phyloP scores from a whole-genome alignment of 2,888 invertebrate genomes.

The Heliconius hortense region DNA sequence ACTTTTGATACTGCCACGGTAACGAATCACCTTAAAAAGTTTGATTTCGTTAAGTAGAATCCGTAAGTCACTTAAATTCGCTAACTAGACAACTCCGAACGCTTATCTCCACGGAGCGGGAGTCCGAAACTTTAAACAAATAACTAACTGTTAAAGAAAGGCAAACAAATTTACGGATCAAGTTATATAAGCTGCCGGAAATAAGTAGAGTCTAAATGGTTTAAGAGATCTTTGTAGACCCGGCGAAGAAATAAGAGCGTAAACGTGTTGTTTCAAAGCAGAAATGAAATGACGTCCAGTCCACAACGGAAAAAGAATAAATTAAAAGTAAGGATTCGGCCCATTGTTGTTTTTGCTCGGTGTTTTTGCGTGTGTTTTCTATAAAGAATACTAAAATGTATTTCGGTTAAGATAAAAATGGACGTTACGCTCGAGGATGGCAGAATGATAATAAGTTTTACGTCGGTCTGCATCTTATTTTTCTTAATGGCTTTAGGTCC shows the following conservation, averaged over 20 bases:
- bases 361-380: constrained; percentile 55
- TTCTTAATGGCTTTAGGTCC: constrained; percentile 34
- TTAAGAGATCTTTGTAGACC: constrained; percentile 53
- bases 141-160: constrained; percentile 65
- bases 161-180: constrained; percentile 61
- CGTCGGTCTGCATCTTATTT: constrained; percentile 35
- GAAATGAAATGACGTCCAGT: constrained; percentile 68
- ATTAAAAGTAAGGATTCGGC: constrained; percentile 69
- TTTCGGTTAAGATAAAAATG: constrained; percentile 50
- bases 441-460: constrained; percentile 43
- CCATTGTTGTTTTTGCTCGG: constrained; percentile 62
- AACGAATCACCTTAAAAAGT: constrained; percentile 54
- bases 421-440: constrained; percentile 45
- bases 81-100: constrained; percentile 57
- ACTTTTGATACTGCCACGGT: constrained; percentile 60
- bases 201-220: constrained; percentile 52
- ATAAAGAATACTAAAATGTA: constrained; percentile 55
- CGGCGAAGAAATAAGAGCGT: constrained; percentile 66
- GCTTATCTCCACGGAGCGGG: constrained; percentile 56
- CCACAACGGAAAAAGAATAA: constrained; percentile 65
- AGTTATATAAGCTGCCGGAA: constrained; percentile 54
- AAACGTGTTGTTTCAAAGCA: constrained; percentile 67
- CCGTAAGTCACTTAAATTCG: constrained; percentile 63
- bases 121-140: constrained; percentile 64
- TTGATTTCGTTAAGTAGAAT: constrained; percentile 54